Evolutionary conservation across 2,888 invertebrate species (phyloP).

Genomic region (Cheilosia urbana): DNA sequence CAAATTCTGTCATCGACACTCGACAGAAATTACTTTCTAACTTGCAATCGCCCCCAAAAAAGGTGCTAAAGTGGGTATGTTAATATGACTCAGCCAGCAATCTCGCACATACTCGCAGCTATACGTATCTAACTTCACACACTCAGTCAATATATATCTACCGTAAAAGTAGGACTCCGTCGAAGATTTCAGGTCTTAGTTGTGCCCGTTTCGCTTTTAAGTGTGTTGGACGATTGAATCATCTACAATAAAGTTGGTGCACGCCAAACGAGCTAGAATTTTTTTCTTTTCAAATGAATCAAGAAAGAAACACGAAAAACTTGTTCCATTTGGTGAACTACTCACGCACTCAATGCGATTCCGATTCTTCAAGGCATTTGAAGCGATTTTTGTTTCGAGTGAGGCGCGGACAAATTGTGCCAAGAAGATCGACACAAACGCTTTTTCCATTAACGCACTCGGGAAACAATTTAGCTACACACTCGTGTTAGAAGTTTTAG

Average conservation of each 20-base stretch:
- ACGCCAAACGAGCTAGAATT: not conserved
- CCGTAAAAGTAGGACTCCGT: constrained; percentile 47
- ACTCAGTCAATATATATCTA: not conserved
- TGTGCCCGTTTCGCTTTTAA: constrained; percentile 28
- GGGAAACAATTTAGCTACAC: constrained; percentile 23
- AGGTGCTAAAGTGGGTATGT: constrained; percentile 2
- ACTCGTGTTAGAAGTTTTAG: constrained; percentile 28
- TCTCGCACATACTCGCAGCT: constrained; percentile 10
- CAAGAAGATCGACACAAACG: constrained; percentile 31
- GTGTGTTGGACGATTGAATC: constrained; percentile 1
- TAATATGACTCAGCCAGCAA: constrained; percentile 41
- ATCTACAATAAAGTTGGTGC: not conserved
- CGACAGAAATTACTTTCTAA: constrained; percentile 51
- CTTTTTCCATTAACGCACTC: constrained; percentile 29
- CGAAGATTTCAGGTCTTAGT: constrained; percentile 29
- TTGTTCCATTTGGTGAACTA: constrained; percentile 32
- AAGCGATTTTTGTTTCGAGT: constrained; percentile 11
- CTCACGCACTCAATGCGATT: not conserved
- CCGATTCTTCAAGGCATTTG: not conserved
- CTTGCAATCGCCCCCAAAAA: constrained; percentile 20
- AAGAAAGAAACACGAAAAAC: constrained; percentile 57
- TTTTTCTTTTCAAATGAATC: constrained; percentile 2
- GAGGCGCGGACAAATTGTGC: constrained; percentile 51
- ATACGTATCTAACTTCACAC: not conserved
- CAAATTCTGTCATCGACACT: constrained; percentile 25